Evolutionary conservation across 2,797 vertebrate species (phyloP), one percentile per base, ranked within the genome.

Genomic region (Coendou prehensilis): DNA sequence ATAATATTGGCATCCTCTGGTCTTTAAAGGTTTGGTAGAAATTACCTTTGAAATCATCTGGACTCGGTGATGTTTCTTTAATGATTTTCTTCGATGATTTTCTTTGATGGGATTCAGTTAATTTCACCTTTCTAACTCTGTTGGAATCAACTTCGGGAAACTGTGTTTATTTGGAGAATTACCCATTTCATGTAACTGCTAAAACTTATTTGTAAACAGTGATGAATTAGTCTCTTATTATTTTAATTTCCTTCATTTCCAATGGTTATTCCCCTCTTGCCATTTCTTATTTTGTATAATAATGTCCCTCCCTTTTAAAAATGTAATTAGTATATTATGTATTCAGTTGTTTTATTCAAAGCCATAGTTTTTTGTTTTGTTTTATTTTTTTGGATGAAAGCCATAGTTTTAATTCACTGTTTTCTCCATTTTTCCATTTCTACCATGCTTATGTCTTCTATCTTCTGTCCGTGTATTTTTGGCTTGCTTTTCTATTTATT

Each of bases 51-150:
- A 94, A 83, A 81, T 37, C 64, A 84, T 50, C n/a, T 80, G 37
- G 78, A 41, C n/a, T 88, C 50, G 15, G 28, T 76, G 10, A 94
- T 5, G 26, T 30, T 22, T 57, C 79, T 41, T 82, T 86, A 80
- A 90, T 47, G 52, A 69, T 15, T 41, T 69, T n/a, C 37, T 90
- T 84, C 73, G 15, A 80, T 84, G 50, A 90, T 33, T 80, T 86
- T 80, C 45, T 94, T 75, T 45, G 17, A 85, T 87, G 71, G 22
- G 54, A 93, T 91, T 88, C 67, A 87, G 50, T 87, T 78, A 87
- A 28, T 64, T 93, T 80, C 73, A 95, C 33, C 47, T 84, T 80
- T 61, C 52, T 88, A 56, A 61, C 47, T 9, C 26, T 76, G 47
- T n/a, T 28, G 9, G 93, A 91, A 81, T 89, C 52, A 52, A 52